Evolutionary conservation across 1,140 invertebrate genomes (phyloP).

Genomic region (Drosophila hydei): DNA sequence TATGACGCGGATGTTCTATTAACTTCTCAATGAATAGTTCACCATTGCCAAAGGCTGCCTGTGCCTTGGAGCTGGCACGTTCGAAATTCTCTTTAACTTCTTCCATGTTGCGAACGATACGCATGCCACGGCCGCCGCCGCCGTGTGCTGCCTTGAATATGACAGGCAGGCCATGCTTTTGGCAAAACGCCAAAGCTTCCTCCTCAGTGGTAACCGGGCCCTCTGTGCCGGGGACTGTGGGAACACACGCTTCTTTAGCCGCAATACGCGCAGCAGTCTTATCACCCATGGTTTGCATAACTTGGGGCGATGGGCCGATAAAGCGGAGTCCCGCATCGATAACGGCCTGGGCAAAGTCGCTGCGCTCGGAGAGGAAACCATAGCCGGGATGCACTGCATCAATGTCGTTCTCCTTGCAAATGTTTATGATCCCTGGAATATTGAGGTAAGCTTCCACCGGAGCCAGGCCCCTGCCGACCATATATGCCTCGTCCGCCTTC

Average conservation of each 20-base stretch:
- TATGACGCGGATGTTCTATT: conserved; percentile 98
- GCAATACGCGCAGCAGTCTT: conserved; percentile 95
- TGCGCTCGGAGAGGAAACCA: conserved; percentile 98
- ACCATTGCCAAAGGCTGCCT: conserved; percentile 98
- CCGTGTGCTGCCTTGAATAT: conserved; percentile 99
- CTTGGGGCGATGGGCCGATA: conserved; percentile 96
- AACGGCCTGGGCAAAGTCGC: conserved; percentile 98
- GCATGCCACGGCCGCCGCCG: conserved; percentile 99
- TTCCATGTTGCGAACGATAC: conserved; percentile 96
- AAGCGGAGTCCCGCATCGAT: conserved; percentile 96
- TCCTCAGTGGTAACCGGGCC: conserved; percentile 94
- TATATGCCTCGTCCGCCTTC: conserved; percentile 98
- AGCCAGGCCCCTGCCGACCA: conserved; percentile 97
- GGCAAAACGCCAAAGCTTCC: conserved; percentile 96
- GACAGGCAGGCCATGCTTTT: conserved; percentile 97
- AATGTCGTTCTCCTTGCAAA: conserved; percentile 97
- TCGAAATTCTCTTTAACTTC: conserved; percentile 96
- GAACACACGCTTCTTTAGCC: conserved; percentile 94
- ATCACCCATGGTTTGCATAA: conserved; percentile 99
- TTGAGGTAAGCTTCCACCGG: conserved; percentile 99
- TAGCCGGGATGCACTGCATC: conserved; percentile 99
- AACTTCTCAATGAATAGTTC: conserved; percentile 99
- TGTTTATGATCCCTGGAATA: conserved; percentile 97
- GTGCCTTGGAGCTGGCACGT: conserved; percentile 96
- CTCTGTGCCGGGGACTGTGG: conserved; percentile 94